These are phyloP conservation scores for Delia radicum DNA, from an alignment of 1,140 invertebrate genomes.

Conservation along the genomic window DNA sequence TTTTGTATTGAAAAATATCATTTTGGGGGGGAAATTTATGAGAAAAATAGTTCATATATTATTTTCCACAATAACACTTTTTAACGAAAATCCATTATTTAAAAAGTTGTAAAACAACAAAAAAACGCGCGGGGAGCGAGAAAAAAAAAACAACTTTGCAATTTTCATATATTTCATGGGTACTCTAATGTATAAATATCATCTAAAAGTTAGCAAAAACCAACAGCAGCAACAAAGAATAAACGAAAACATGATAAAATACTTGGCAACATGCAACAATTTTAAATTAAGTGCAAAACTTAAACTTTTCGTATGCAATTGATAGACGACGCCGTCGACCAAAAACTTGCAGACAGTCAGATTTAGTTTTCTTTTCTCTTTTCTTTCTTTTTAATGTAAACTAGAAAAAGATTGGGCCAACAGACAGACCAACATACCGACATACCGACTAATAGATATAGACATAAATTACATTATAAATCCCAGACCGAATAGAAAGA, in stretches of 20 bases:
- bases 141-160: too few species aligned
- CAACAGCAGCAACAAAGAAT: background rate
- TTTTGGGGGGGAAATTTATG: too few species aligned
- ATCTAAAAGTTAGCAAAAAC: too few species aligned
- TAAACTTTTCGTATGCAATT: slow-evolving; percentile 1
- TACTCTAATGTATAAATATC: too few species aligned
- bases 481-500: background rate
- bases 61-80: too few species aligned
- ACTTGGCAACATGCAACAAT: slow-evolving; percentile 17
- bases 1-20: too few species aligned
- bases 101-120: too few species aligned
- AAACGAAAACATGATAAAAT: slow-evolving; percentile 1
- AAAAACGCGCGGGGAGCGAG: too few species aligned
- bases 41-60: too few species aligned
- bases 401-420: slow-evolving; percentile 16
- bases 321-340: slow-evolving; percentile 15
- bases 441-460: background rate
- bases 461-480: slow-evolving; percentile 22
- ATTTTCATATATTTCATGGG: too few species aligned
- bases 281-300: slow-evolving; percentile 9
- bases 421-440: background rate
- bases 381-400: slow-evolving; percentile 2
- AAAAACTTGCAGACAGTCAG: slow-evolving; percentile 15
- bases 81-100: too few species aligned
- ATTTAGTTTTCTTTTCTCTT: background rate